A percentile compares a stretch with the other conserved stretches of the same genome.
Conservation (phyloP, 1,140 invertebrate genomes). For the Reticulitermes speratus region DNA sequence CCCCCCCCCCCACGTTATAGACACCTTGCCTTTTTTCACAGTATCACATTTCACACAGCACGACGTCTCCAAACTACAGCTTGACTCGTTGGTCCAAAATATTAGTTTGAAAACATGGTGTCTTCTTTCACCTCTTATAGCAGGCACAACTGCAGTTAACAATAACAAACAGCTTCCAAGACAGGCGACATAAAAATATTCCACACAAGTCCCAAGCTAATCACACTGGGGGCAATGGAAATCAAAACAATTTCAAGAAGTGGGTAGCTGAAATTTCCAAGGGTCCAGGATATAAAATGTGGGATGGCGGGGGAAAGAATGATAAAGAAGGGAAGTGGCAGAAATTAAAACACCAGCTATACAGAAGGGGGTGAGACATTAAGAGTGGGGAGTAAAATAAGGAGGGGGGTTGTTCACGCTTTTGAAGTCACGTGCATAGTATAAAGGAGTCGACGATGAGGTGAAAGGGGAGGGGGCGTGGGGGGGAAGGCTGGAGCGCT, state of each 20-base stretch:
- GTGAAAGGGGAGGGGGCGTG: no score
- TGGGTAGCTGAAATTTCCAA: neutral
- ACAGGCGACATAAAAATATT: no score
- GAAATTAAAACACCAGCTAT: constrained; percentile 14
- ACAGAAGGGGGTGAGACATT: neutral
- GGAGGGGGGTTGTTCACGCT: neutral
- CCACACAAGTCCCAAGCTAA: no score
- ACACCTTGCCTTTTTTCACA: no score
- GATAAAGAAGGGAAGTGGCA: neutral
- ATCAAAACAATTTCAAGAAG: neutral
- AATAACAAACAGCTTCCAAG: neutral
- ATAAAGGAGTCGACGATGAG: no score
- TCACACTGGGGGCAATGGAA: neutral
- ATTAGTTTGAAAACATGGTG: neutral
- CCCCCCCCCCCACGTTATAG: no score
- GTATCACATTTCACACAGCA: no score
- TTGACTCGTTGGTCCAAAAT: no score
- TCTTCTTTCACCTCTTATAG: neutral
- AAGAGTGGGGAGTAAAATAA: no score
- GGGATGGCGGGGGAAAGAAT: neutral
- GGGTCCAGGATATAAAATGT: no score
- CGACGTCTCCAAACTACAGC: no score
- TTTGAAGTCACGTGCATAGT: neutral
- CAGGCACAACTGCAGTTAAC: neutral
- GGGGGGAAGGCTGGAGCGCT: no score